Conservation (phyloP, 2,888 invertebrate genomes). For the Hemithea aestivaria region DNA sequence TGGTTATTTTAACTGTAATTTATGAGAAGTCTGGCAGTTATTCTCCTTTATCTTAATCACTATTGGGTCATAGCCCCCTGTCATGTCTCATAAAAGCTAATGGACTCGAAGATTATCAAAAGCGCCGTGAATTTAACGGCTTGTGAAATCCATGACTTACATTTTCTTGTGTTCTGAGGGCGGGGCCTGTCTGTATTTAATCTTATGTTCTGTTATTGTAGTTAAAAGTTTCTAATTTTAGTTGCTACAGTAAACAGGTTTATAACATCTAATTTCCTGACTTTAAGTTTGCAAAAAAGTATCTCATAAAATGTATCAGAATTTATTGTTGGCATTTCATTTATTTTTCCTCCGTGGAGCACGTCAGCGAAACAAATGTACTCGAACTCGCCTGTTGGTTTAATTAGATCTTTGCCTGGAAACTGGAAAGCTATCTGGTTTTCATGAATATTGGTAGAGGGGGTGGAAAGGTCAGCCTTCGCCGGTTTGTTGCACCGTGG, state of each 20-base stretch:
- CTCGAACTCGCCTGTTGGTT: constrained; percentile 4
- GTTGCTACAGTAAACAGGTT: too few species aligned
- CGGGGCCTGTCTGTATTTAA: constrained; percentile 5
- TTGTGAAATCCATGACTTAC: constrained; percentile 39
- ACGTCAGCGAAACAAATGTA: constrained; percentile 11
- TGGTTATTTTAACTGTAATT: constrained; percentile 4
- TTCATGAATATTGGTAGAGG: constrained; percentile 20
- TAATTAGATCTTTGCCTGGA: constrained; percentile 11
- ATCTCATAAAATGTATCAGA: constrained; percentile 4
- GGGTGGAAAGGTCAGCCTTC: constrained; percentile 48
- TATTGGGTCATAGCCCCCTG: constrained; percentile 21
- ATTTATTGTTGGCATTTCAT: constrained; percentile 13
- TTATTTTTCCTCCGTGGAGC: constrained; percentile 10
- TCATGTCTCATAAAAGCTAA: constrained; percentile 33
- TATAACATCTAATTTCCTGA: too few species aligned
- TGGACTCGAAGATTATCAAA: constrained; percentile 29
- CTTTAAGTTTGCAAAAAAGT: constrained; percentile 7
- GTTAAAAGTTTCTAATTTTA: too few species aligned
- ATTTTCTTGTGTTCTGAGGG: constrained; percentile 40
- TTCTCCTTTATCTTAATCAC: constrained; percentile 21
- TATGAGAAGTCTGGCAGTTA: constrained; percentile 3
- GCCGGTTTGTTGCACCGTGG: constrained; percentile 52
- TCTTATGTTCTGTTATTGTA: too few species aligned
- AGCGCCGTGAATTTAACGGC: constrained; percentile 27
- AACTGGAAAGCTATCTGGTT: constrained; percentile 14